A percentile compares a stretch with the other conserved stretches of the same genome.
Conservation (phyloP, 2,113 vertebrate species). For the Pipa parva region DNA sequence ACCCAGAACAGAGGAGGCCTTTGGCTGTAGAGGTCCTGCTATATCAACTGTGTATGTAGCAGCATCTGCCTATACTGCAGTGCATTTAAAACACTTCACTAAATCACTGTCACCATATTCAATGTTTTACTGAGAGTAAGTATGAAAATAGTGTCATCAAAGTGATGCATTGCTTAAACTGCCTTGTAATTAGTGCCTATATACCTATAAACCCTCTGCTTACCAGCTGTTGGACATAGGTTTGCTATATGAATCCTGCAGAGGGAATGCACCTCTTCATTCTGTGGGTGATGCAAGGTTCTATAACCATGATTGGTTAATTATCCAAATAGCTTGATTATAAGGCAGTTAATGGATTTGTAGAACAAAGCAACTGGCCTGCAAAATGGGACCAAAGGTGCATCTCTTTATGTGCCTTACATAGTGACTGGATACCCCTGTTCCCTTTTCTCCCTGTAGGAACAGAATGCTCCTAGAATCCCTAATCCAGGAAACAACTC, state of each 20-base stretch:
- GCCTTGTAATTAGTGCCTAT: constrained; percentile 37
- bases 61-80: constrained; percentile 4
- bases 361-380: constrained; percentile 3
- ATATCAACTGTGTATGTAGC: background rate
- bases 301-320: background rate
- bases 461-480: background rate
- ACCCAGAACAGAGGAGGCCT: too few relatives aligned
- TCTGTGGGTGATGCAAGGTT: background rate
- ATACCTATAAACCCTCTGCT: background rate
- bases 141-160: background rate
- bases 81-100: too few relatives aligned
- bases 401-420: constrained; percentile 8
- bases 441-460: background rate
- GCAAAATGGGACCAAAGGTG: constrained; percentile 20
- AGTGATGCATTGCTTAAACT: background rate
- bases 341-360: background rate
- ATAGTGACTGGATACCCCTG: background rate
- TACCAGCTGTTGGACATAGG: background rate
- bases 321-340: background rate
- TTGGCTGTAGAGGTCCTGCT: background rate
- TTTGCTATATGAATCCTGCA: background rate
- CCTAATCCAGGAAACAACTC: background rate
- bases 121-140: background rate
- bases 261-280: background rate
- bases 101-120: background rate